These are phyloP conservation scores for Branchipolynoe longqiensis DNA, from an alignment of 2,888 invertebrate species.

Conservation along the genomic window DNA sequence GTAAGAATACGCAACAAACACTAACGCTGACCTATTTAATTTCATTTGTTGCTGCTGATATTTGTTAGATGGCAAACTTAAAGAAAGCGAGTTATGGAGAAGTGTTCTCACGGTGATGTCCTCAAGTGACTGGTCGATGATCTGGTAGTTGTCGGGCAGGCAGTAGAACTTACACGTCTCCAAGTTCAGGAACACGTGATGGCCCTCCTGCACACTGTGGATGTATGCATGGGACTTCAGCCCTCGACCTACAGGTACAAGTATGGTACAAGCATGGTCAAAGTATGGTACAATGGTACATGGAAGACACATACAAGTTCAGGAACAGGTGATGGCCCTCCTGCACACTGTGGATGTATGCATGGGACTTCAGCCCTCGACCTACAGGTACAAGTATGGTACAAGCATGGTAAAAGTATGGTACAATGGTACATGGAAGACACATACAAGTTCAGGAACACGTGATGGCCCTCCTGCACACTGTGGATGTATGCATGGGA, in stretches of 20 bases:
- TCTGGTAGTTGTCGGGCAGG: constrained; percentile 99
- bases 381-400: too few species aligned
- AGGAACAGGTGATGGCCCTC: constrained; percentile 98
- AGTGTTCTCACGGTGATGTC: constrained; percentile 92
- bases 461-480: constrained; percentile 98
- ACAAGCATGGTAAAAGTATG: too few species aligned
- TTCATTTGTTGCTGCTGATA: too few species aligned
- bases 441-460: constrained; percentile 97
- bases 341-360: constrained; percentile 98
- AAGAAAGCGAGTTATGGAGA: too few species aligned
- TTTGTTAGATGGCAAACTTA: too few species aligned
- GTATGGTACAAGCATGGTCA: neutral
- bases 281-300: too few species aligned
- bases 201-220: constrained; percentile 98
- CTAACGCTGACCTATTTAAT: too few species aligned
- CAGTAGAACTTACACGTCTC: constrained; percentile 99
- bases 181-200: constrained; percentile 98
- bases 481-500: constrained; percentile 99
- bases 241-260: constrained; percentile 87
- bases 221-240: constrained; percentile 99
- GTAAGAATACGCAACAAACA: too few species aligned
- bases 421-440: too few species aligned
- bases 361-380: constrained; percentile 98
- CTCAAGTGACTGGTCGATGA: constrained; percentile 96
- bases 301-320: too few species aligned